Evolutionary conservation across 2,888 invertebrate species (phyloP).

Genomic region (Stenodema calcarata): DNA sequence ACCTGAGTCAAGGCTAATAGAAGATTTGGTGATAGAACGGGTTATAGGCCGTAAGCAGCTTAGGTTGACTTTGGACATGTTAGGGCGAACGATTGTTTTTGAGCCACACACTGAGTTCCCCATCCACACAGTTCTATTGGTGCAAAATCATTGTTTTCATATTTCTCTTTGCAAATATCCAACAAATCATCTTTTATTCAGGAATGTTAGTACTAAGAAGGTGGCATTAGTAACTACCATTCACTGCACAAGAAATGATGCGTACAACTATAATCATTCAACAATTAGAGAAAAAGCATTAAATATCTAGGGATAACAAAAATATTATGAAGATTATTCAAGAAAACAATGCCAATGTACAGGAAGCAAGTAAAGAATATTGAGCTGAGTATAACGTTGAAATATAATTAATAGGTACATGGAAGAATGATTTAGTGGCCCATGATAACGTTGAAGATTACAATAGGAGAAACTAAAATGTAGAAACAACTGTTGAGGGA

Average conservation of each 20-base stretch:
- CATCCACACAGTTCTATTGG: constrained; percentile 52
- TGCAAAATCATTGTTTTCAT: constrained; percentile 51
- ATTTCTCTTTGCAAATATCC: constrained; percentile 44
- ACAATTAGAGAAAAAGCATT: not conserved
- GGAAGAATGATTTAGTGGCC: too few relatives aligned
- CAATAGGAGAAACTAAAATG: too few relatives aligned
- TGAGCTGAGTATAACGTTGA: too few relatives aligned
- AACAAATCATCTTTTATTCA: not conserved
- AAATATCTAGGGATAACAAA: too few relatives aligned
- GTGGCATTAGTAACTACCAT: not conserved
- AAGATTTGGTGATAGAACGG: constrained; percentile 45
- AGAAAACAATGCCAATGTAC: not conserved
- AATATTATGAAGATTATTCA: not conserved
- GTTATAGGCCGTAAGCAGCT: constrained; percentile 48
- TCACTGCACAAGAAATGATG: not conserved
- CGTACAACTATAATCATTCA: not conserved
- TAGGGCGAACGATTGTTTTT: constrained; percentile 40
- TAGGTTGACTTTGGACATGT: constrained; percentile 37
- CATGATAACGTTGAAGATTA: too few relatives aligned
- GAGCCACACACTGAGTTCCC: constrained; percentile 46
- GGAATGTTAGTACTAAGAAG: not conserved
- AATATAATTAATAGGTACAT: not conserved
- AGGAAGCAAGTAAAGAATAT: not conserved
- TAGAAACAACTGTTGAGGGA: too few relatives aligned
- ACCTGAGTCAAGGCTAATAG: constrained; percentile 35